Percentiles rank a stretch among this genome's conserved stretches.
Evolutionary conservation across 2,888 invertebrate genomes (phyloP).

Genomic region (Polydrusus tereticollis): DNA sequence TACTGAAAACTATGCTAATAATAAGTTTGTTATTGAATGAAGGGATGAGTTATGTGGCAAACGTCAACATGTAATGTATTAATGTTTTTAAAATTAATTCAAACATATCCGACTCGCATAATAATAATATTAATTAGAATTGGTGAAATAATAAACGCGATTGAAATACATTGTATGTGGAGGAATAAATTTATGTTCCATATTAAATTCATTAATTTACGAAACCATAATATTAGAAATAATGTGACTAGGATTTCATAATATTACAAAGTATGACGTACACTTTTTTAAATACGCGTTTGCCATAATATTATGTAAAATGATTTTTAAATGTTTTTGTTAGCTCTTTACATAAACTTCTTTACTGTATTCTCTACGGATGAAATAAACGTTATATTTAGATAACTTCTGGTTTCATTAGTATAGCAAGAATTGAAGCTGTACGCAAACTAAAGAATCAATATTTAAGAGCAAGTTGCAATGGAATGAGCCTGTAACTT

Average conservation of each 20-base stretch:
- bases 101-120: not conserved
- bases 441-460: too few species aligned
- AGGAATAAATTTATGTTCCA: not conserved
- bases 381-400: slow-evolving; percentile 50
- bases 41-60: slow-evolving; percentile 16
- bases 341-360: slow-evolving; percentile 31
- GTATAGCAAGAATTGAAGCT: too few species aligned
- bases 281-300: not conserved
- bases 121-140: not conserved
- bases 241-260: not conserved
- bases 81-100: not conserved
- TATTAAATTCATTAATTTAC: not conserved
- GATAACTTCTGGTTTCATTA: slow-evolving; percentile 28
- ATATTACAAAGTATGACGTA: not conserved
- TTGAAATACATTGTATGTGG: not conserved
- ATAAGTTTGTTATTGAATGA: slow-evolving; percentile 30
- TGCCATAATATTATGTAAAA: slow-evolving; percentile 9
- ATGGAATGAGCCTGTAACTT: too few species aligned
- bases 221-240: not conserved
- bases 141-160: not conserved
- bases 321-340: slow-evolving; percentile 30
- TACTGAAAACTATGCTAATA: slow-evolving; percentile 38
- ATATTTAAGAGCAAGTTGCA: too few species aligned
- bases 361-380: slow-evolving; percentile 45
- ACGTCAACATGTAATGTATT: not conserved